These are phyloP conservation scores for Nannobrachium achirus DNA, from an alignment of 2,113 vertebrate genomes.

Conservation along the genomic window DNA sequence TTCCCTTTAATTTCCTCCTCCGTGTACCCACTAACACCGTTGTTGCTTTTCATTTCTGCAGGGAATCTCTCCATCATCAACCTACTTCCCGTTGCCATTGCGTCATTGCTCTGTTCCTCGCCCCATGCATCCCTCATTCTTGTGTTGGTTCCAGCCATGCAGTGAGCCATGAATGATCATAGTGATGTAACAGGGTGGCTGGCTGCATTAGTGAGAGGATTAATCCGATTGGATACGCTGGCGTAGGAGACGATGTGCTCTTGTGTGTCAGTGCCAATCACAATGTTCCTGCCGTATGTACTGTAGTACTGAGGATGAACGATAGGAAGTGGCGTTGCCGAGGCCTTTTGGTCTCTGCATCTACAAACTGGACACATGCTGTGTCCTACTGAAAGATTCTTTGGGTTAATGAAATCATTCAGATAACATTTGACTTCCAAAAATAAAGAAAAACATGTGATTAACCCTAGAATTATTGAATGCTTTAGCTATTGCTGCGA, in stretches of 20 bases:
- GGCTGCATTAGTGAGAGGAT: slow-evolving; percentile 28
- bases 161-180: slow-evolving; percentile 65
- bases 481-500: too few relatives aligned
- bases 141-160: slow-evolving; percentile 64
- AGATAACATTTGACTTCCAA: too few relatives aligned
- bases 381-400: background rate
- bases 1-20: slow-evolving; percentile 20
- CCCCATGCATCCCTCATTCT: slow-evolving; percentile 21
- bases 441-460: too few relatives aligned
- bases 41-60: slow-evolving; percentile 31
- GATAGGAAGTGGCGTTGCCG: background rate
- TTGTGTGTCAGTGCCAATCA: slow-evolving; percentile 39
- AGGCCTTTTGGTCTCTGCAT: slow-evolving; percentile 20
- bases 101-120: slow-evolving; percentile 24
- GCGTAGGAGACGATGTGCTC: slow-evolving; percentile 2
- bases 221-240: slow-evolving; percentile 46
- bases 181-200: slow-evolving; percentile 68
- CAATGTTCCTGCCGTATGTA: slow-evolving; percentile 10
- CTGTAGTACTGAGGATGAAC: slow-evolving; percentile 53
- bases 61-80: slow-evolving; percentile 49
- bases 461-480: too few relatives aligned
- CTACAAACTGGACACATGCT: background rate
- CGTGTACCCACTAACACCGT: slow-evolving; percentile 5
- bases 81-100: slow-evolving; percentile 15
- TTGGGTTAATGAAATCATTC: background rate